Conservation (phyloP, 1,140 invertebrate genomes). For the Diprion similis region DNA sequence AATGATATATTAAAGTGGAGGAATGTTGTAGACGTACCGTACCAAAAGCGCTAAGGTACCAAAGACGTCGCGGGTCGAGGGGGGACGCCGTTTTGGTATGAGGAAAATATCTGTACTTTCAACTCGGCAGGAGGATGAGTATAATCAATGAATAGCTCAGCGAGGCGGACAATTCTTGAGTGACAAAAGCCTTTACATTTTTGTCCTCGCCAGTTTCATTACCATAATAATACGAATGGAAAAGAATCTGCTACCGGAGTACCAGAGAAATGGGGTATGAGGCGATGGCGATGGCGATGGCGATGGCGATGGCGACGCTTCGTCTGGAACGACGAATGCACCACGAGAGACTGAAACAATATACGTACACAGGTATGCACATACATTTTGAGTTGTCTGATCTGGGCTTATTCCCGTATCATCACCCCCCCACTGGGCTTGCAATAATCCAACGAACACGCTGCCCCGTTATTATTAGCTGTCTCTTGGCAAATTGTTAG, state of each 20-base stretch:
- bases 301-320: background rate
- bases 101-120: too few species aligned
- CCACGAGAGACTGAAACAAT: background rate
- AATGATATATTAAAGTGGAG: too few species aligned
- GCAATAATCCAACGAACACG: background rate
- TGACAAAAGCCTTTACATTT: slow-evolving; percentile 5
- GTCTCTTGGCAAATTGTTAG: background rate
- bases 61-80: too few species aligned
- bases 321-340: slow-evolving; percentile 1
- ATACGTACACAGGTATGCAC: background rate
- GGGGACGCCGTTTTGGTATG: too few species aligned
- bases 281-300: slow-evolving; percentile 21
- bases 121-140: background rate
- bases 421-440: background rate
- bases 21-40: too few species aligned
- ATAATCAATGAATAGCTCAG: slow-evolving; percentile 7
- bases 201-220: slow-evolving; percentile 7
- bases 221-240: slow-evolving; percentile 6
- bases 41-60: too few species aligned
- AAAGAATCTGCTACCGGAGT: background rate
- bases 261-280: background rate
- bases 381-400: background rate
- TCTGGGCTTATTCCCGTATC: background rate
- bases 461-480: background rate
- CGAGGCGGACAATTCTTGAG: slow-evolving; percentile 4